Conservation (phyloP, 2,888 invertebrate genomes). For the Zaprionus lineosus region DNA sequence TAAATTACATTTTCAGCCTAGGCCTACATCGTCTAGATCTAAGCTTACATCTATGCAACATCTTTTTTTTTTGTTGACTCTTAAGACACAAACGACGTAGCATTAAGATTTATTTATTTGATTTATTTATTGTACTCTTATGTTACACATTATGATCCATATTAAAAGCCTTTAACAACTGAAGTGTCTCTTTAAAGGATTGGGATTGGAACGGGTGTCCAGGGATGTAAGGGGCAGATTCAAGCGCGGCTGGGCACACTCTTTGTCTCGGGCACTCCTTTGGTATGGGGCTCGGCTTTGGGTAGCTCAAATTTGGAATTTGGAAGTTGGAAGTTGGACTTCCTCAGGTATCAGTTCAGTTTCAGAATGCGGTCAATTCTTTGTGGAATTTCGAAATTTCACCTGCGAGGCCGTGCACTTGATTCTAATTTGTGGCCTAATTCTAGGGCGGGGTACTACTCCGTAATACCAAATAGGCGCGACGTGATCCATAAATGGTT, state of each 20-base stretch:
- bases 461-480: conserved; percentile 67
- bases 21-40: conserved; percentile 7
- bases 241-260: too few relatives aligned
- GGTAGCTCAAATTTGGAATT: too few relatives aligned
- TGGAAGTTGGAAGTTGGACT: too few relatives aligned
- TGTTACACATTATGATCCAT: conserved; percentile 45
- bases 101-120: conserved; percentile 66
- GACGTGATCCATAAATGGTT: conserved; percentile 50
- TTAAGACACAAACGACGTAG: conserved; percentile 34
- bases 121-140: conserved; percentile 61
- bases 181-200: not conserved
- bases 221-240: too few relatives aligned
- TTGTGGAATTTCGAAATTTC: conserved; percentile 62
- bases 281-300: too few relatives aligned
- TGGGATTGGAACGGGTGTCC: too few relatives aligned
- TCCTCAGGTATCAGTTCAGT: too few relatives aligned
- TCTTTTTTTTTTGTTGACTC: conserved; percentile 17
- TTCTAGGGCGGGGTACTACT: conserved; percentile 50
- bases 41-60: conserved; percentile 23
- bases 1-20: conserved; percentile 26
- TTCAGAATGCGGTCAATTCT: conserved; percentile 65
- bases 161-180: conserved; percentile 36
- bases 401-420: conserved; percentile 54
- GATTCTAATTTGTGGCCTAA: conserved; percentile 68
- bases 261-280: too few relatives aligned